Evolutionary conservation across 2,113 vertebrate species (phyloP), one percentile per base, ranked within the genome.

Genomic region (Corythaixoides concolor): DNA sequence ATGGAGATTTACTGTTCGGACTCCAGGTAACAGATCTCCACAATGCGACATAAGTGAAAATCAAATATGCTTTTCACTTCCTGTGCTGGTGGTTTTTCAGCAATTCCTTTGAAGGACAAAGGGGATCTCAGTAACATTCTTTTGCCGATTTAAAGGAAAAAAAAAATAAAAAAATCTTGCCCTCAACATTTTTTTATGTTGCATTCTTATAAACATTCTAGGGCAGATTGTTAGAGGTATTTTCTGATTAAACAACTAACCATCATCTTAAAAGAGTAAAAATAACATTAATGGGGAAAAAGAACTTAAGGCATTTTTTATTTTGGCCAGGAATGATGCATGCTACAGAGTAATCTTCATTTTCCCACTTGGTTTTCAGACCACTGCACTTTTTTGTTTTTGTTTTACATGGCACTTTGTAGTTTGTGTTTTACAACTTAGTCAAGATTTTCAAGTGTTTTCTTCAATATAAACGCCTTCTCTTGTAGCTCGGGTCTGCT

Each of bases 401-500:
- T 94, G 96, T 96, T 95, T 97, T 97, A 97, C 98, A 98, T 98
- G 98, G 98, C 98, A 98, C 98, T 98, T 98, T 33, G 90, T 96
- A 97, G 66, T 95, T 90, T 92, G 85, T 69, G 69, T 60, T 96
- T 79, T 77, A 96, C 90, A 95, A 89, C 82, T 98, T 90, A 98
- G 79, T 98, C 92, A 94, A 98, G 96, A 92, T 96, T 98, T 98
- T 98, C 98, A 97, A 99, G 99, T 96, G 98, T 99, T 88, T 99
- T 98, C 97, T 99, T 99, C 91, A 99, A 98, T 88, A 98, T 96
- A 80, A 98, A 98, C 16, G 99, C 99, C 85, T 98, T 99, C 64
- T 99, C 99, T 84, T 98, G 98, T 63, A 99, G 98, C 72, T 99
- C 99, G 0, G 99, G 98, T 88, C 99, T 98, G 98, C 95, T 99